Base-by-base conservation (phyloP, 1,140 invertebrate species). In the Drosophila virilis region DNA sequence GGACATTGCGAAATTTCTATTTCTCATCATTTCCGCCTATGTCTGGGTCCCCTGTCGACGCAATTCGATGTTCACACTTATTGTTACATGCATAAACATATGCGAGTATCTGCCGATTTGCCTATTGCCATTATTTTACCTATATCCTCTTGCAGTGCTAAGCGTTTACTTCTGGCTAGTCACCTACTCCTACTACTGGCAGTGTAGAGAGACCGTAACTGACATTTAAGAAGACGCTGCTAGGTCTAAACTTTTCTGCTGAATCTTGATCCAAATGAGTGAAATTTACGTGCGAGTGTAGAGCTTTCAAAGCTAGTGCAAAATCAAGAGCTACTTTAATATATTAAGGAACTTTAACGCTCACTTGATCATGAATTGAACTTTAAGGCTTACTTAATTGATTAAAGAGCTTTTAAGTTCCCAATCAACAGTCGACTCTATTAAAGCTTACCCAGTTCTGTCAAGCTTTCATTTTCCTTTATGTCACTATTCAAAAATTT, bases 121-220 rank as follows among this genome's bases (percentile, higher is more conserved):
- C 15, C 15, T 13, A 37, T 15, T 33, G 1, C 1, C 9, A n/a
- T 15, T 10, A n/a, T 28, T 12, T 28, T 4, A 38, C n/a, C n/a
- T 10, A 32, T 15, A 32, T 40, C 5, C 8, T 1, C 5, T 52
- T 54, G 32, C 51, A 66, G 62, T 33, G 10, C 3, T 28, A 3
- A 46, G 51, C 15, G 8, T 66, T 22, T 66, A 66, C 28, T 66
- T 66, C 15, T 57, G 51, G 62, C 32, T 66, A 28, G 42, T 57
- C 8, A 42, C 52, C 9, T 66, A 57, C 4, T 66, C 62, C 4
- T 66, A 37, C 37, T 17, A 28, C 17, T 15, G 12, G 42, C 32
- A n/a, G 12, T 66, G 51, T 33, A 55, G 8, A 37, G 22, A 54
- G 6, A 32, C 37, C 37, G 22, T 28, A 28, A 38, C 37, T 10